Evolutionary conservation across 1,140 invertebrate species (phyloP).

Genomic region (Oncopodura yosiiana): DNA sequence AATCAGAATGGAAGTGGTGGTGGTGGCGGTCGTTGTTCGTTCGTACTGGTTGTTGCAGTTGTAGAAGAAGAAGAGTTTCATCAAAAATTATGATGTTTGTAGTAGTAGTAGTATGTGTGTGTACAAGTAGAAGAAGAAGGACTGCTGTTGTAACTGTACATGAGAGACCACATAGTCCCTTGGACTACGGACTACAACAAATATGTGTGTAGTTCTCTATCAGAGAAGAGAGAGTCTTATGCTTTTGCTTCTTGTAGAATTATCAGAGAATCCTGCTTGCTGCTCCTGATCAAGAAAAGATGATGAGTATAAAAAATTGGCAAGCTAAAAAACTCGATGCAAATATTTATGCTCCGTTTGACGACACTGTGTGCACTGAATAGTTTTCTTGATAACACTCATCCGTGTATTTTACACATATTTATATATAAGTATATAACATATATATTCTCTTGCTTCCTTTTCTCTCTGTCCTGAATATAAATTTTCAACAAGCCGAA

Average conservation of each 20-base stretch:
- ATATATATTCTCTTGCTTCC: too few relatives aligned
- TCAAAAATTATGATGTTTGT: too few relatives aligned
- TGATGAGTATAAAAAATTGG: constrained; percentile 8
- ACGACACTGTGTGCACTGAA: constrained; percentile 30
- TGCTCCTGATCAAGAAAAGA: neutral
- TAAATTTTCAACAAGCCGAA: constrained; percentile 23
- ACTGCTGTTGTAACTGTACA: neutral
- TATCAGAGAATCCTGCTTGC: constrained; percentile 6
- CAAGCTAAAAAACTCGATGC: constrained; percentile 19
- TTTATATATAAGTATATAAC: too few relatives aligned
- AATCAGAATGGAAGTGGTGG: too few relatives aligned
- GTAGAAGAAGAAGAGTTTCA: too few relatives aligned
- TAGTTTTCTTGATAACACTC: constrained; percentile 27
- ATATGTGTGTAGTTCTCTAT: neutral
- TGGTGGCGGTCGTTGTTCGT: too few relatives aligned
- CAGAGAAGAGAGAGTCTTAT: neutral
- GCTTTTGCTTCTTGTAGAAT: neutral
- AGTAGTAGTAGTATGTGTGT: too few relatives aligned
- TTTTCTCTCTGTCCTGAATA: too few relatives aligned
- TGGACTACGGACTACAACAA: constrained; percentile 11
- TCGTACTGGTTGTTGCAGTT: too few relatives aligned
- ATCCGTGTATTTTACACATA: constrained; percentile 27
- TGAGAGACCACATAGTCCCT: neutral
- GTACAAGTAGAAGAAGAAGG: too few relatives aligned
- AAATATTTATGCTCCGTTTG: constrained; percentile 34